Evolutionary conservation across 2,888 invertebrate species (phyloP).

Genomic region (Andricus curvator): DNA sequence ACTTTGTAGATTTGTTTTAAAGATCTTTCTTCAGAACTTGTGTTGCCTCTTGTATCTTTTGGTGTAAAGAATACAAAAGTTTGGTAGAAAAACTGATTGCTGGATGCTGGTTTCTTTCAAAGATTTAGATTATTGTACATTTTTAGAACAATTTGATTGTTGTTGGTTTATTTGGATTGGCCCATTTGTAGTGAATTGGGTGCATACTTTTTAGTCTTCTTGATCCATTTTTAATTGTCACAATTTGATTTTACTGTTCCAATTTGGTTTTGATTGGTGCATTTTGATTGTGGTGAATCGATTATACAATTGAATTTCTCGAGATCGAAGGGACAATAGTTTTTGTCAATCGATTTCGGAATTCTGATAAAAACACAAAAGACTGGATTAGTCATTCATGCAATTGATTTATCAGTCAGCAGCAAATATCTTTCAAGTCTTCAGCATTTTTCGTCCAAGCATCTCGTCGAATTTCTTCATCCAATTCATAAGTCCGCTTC

Average conservation of each 20-base stretch:
- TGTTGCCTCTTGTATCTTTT: slow-evolving; percentile 24
- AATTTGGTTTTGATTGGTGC: background rate
- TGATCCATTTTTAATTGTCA: background rate
- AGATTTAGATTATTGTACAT: background rate
- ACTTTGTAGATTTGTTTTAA: slow-evolving; percentile 8
- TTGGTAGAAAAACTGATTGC: background rate
- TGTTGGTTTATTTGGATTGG: background rate
- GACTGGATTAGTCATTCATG: background rate
- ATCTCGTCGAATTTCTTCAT: background rate
- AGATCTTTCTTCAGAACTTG: slow-evolving; percentile 16
- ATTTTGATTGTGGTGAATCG: background rate
- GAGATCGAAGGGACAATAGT: background rate
- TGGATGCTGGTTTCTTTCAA: background rate
- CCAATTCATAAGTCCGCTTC: background rate
- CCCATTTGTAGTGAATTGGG: background rate
- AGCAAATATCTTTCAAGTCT: background rate
- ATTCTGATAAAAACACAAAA: background rate
- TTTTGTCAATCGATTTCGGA: background rate
- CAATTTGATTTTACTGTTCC: background rate
- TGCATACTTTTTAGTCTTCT: background rate
- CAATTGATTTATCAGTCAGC: background rate
- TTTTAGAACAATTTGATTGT: background rate
- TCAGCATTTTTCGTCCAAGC: background rate
- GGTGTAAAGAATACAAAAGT: slow-evolving; percentile 31
- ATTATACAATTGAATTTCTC: background rate